A percentile compares a stretch with the other conserved stretches of the same genome.
These are phyloP conservation scores for Acrobasis suavella DNA, from an alignment of 2,888 invertebrate species.

Conservation along the genomic window DNA sequence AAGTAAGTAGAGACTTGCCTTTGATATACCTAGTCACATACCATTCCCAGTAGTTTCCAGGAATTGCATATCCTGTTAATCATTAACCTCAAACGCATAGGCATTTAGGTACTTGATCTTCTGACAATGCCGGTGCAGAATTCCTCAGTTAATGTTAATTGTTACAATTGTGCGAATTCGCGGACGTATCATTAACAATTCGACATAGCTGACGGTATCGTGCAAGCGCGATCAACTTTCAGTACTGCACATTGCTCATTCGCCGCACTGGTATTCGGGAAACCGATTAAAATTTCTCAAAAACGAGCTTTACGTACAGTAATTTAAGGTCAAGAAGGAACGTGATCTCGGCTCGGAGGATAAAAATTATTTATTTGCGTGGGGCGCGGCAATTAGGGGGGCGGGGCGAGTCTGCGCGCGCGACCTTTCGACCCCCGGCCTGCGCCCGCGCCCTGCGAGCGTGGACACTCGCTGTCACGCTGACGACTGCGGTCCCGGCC, in stretches of 20 bases:
- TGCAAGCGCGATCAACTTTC: conserved; percentile 53
- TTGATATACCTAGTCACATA: neutral
- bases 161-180: conserved; percentile 51
- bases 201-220: conserved; percentile 63
- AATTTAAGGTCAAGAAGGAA: conserved; percentile 76
- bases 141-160: conserved; percentile 40
- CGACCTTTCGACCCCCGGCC: conserved; percentile 71
- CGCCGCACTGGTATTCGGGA: conserved; percentile 50
- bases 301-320: conserved; percentile 67
- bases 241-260: conserved; percentile 47
- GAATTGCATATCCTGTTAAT: neutral
- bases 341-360: conserved; percentile 68
- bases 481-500: conserved; percentile 41
- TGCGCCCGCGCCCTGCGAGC: conserved; percentile 45
- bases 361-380: conserved; percentile 82
- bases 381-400: conserved; percentile 81
- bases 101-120: conserved; percentile 24
- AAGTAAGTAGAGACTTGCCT: neutral
- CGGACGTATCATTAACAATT: conserved; percentile 70
- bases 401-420: conserved; percentile 74
- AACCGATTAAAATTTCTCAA: conserved; percentile 69
- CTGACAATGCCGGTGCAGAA: conserved; percentile 25
- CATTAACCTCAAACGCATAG: conserved; percentile 6
- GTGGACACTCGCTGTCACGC: conserved; percentile 50
- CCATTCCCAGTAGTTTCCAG: neutral